Evolutionary conservation across 2,888 invertebrate species (phyloP), one percentile per base, ranked within the genome.

Genomic region (Marasmarcha lunaedactyla): DNA sequence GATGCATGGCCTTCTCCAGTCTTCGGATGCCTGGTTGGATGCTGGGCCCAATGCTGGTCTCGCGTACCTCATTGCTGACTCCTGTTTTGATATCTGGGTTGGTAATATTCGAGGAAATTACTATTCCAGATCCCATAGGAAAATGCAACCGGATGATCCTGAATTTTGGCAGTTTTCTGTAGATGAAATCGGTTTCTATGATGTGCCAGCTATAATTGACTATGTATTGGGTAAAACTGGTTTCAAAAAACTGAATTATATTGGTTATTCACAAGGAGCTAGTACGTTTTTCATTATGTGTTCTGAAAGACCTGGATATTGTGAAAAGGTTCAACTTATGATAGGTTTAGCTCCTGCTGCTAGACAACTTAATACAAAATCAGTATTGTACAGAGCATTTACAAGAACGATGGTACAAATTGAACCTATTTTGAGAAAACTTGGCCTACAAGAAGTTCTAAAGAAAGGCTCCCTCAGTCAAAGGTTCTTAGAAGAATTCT

Each of bases 201-300:
- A 97, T 60, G 52, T 95, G 1, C 93, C 95, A 1, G 89, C 91
- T 0, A 59, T 63, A 30, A 55, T 73, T 0, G 72, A 77, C 37
- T 66, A 69, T 33, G 59, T 77, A 1, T 42, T 77, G 4, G 43
- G 59, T 1, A 44, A 58, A 2, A 71, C 76, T 1, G 49, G 50
- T 1, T 44, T 47, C 1, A 44, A 52, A 1, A 69, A 63, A 27
- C 37, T 78, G 25, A 73, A 69, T 34, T 74, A 66, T 25, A 87
- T 91, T 3, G 94, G 94, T 0, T 93, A 92, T 58, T 94, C 93
- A 0, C 88, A 88, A 62, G 94, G 94, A 5, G 87, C 88, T 0
- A 88, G 89, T 0, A 66, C 71, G 2, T 89, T 87, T 52, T 88
- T 85, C 57, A 86, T 90, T 0, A 88, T 90, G 88, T 85, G 86